Percentiles rank a stretch among this genome's conserved stretches.
Conservation (phyloP, 2,797 vertebrate genomes). For the Vultur gryphus region DNA sequence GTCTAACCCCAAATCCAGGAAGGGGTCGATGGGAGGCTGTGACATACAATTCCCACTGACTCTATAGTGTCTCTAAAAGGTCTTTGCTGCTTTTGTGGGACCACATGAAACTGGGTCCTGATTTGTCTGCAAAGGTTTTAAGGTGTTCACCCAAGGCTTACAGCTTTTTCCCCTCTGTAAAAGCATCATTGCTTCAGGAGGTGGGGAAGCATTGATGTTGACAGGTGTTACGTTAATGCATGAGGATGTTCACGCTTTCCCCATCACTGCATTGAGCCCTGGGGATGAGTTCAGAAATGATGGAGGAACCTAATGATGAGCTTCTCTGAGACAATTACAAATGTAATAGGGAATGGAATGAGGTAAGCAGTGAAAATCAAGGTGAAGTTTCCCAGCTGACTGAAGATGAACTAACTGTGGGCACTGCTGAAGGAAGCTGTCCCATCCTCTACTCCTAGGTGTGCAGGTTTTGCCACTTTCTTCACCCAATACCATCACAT, state of each 20-base stretch:
- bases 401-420: constrained; percentile 15
- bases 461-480: neutral
- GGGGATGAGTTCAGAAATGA: neutral
- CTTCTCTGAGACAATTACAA: constrained; percentile 4
- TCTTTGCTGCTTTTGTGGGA: neutral
- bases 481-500: neutral
- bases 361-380: neutral
- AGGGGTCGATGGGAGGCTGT: neutral
- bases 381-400: neutral
- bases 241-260: neutral
- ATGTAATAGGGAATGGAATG: neutral
- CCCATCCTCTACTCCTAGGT: neutral
- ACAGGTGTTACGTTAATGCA: neutral
- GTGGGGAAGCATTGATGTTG: neutral
- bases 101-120: accelerated
- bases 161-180: neutral
- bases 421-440: neutral
- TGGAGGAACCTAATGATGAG: neutral
- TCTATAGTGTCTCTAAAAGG: accelerated
- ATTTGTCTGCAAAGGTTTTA: neutral
- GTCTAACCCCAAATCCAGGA: neutral
- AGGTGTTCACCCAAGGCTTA: neutral
- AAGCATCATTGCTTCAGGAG: neutral
- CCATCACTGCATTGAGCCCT: neutral
- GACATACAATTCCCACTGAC: neutral